phyloP scores from a whole-genome alignment of 2,113 vertebrate species.

The Raja brachyura region DNA sequence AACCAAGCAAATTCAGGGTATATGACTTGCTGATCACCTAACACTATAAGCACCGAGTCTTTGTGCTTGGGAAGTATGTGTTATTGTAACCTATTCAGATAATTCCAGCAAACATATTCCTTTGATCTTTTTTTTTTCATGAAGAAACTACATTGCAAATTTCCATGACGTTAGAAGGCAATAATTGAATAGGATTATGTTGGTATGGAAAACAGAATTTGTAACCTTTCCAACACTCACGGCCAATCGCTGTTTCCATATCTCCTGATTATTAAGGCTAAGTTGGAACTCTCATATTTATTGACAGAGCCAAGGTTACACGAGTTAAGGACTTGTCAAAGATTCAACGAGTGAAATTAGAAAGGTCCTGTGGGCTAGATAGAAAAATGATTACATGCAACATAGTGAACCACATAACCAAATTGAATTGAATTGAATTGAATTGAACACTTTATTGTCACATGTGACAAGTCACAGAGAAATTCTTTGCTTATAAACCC shows the following conservation, averaged over 20 bases:
- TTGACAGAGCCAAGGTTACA: conserved; percentile 23
- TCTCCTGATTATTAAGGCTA: neutral
- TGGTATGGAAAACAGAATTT: conserved; percentile 18
- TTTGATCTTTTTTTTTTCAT: neutral
- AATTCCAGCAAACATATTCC: neutral
- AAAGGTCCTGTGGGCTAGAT: neutral
- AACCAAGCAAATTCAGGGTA: neutral
- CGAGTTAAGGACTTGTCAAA: neutral
- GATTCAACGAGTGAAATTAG: neutral
- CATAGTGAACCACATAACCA: neutral
- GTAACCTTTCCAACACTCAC: conserved; percentile 14
- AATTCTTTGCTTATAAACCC: too few relatives aligned
- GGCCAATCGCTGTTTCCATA: conserved; percentile 7
- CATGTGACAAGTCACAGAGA: too few relatives aligned
- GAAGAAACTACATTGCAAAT: conserved; percentile 8
- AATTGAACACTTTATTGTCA: too few relatives aligned
- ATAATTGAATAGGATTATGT: neutral
- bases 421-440: neutral
- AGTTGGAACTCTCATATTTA: neutral
- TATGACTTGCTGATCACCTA: neutral
- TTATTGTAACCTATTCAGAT: neutral
- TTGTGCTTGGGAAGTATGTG: neutral
- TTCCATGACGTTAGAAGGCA: conserved; percentile 23
- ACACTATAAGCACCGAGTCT: neutral
- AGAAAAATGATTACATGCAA: conserved; percentile 3